phyloP scores from a whole-genome alignment of 2,113 vertebrate species.

The Callospermophilus lateralis region DNA sequence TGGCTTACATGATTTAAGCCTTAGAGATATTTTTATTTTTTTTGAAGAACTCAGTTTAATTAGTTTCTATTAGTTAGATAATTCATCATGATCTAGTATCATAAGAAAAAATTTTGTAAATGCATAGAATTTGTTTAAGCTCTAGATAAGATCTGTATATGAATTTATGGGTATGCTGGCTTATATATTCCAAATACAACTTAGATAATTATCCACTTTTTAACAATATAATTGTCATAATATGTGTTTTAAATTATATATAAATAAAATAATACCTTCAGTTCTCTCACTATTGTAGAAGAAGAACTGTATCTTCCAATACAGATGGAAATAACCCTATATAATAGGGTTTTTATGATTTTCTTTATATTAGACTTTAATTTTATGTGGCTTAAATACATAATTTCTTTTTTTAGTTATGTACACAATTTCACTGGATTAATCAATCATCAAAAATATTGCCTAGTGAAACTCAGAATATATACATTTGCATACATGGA shows the following conservation, averaged over 20 bases:
- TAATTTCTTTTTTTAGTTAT: neutral
- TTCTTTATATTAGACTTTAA: neutral
- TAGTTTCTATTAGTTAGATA: neutral
- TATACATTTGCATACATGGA: neutral
- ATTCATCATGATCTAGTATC: neutral
- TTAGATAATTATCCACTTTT: neutral
- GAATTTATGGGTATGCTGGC: neutral
- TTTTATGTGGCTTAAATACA: neutral
- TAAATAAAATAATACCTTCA: neutral
- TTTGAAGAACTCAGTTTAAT: too few relatives aligned
- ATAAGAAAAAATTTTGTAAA: neutral
- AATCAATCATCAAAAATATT: neutral
- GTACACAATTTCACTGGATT: rapidly evolving
- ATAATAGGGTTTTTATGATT: neutral
- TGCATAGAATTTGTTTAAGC: neutral
- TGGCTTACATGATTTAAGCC: neutral
- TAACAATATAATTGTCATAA: neutral
- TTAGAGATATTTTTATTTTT: neutral
- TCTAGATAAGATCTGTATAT: neutral
- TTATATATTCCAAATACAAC: neutral
- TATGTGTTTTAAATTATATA: neutral
- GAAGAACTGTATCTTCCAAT: neutral
- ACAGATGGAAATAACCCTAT: neutral
- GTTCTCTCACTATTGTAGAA: neutral
- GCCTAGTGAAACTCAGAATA: neutral